Base-by-base conservation (phyloP, 2,888 invertebrate species). In the Sinohyriopsis cumingii region DNA sequence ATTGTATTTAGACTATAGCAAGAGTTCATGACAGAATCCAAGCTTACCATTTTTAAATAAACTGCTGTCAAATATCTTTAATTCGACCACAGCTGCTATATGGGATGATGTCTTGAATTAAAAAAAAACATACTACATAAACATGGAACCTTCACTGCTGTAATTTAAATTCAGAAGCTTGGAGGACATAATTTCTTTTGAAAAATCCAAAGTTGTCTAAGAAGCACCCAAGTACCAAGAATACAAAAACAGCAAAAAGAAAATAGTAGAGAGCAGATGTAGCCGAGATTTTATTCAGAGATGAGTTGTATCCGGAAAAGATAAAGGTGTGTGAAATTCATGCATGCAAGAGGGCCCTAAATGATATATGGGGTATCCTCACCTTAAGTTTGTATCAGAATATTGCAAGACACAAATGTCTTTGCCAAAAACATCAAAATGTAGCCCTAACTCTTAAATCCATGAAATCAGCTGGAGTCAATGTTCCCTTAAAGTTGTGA, bases 341-440 rank as follows among this genome's bases (percentile, higher is more conserved):
- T 20, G 7, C 22, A 63, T 68, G 66, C 28, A 72, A 68, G 64
- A 15, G 68, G 20, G 59, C 65, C 18, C 19, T 71, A 4, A 71
- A 67, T 56, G 71, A 71, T 54, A 59, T 56, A 25, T 71, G 59
- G n/a, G 45, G 20, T 67, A n/a, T 15, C 60, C 67, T 1, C 67
- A 71, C 53, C n/a, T 64, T 24, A 65, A 65, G 24, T 68, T 59
- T 33, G 4, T 1, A 60, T 4, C 64, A 67, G 33, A 45, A 54
- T 55, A 54, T 65, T 6, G 62, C 24, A 15, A 12, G 69, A 19
- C 69, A 69, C 55, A 59, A 55, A 22, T 72, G 72, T 24, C 54
- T 72, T 20, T 72, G 69, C 55, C 64, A 63, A 24, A 73, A 65
- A 20, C 73, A 73, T 22, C 68, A 70, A 22, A 73, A 71, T 20